Conservation (phyloP, 2,888 invertebrate species). For the Leptinotarsa peninsularis region DNA sequence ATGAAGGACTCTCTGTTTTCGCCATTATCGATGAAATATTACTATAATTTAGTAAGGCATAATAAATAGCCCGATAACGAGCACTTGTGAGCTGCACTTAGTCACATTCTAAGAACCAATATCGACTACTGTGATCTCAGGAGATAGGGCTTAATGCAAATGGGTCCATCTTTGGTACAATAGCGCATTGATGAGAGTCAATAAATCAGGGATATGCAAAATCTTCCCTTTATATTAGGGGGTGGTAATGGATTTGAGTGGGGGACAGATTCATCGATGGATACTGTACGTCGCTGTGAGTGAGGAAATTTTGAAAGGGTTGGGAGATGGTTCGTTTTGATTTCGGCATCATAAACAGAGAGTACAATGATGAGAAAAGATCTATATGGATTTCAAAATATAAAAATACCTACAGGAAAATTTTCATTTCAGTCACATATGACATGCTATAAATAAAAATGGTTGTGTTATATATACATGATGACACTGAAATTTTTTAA, state of each 20-base stretch:
- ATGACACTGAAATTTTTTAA: too few relatives aligned
- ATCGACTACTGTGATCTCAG: slow-evolving; percentile 53
- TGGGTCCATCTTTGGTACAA: slow-evolving; percentile 65
- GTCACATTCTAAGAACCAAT: slow-evolving; percentile 56
- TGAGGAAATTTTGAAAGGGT: not conserved
- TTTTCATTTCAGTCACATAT: too few relatives aligned
- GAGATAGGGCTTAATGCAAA: slow-evolving; percentile 64
- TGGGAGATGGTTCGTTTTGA: not conserved
- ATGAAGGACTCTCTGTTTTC: slow-evolving; percentile 43
- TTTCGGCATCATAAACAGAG: too few relatives aligned
- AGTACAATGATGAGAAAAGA: too few relatives aligned
- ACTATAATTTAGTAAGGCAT: slow-evolving; percentile 55
- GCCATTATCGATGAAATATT: slow-evolving; percentile 56
- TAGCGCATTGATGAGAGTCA: slow-evolving; percentile 70
- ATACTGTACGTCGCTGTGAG: not conserved
- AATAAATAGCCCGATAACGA: slow-evolving; percentile 59
- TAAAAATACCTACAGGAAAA: too few relatives aligned
- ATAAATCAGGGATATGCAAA: slow-evolving; percentile 70
- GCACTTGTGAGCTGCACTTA: slow-evolving; percentile 41
- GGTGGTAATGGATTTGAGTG: slow-evolving; percentile 55
- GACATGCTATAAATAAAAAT: too few relatives aligned
- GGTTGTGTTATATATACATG: too few relatives aligned
- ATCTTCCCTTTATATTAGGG: slow-evolving; percentile 63
- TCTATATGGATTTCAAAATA: too few relatives aligned
- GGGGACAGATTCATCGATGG: slow-evolving; percentile 22